A percentile compares a stretch with the other conserved stretches of the same genome.
Evolutionary conservation across 2,888 invertebrate genomes (phyloP).

Genomic region (Melinopterus prodromus): DNA sequence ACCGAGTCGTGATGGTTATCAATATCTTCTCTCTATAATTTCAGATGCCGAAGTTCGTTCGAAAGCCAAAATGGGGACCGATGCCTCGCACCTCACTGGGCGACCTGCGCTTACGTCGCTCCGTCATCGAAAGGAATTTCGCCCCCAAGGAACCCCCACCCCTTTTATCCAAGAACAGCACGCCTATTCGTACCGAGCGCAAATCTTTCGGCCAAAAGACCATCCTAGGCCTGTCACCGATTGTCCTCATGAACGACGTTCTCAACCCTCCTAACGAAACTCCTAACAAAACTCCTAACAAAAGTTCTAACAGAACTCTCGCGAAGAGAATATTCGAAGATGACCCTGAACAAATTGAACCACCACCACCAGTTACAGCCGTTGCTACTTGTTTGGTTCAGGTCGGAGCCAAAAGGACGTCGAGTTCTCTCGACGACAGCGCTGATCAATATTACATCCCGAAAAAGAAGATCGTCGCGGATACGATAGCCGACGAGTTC

Average conservation of each 20-base stretch:
- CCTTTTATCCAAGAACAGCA: background rate
- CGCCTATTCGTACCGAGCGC: background rate
- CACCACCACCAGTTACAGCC: no score
- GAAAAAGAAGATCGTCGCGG: background rate
- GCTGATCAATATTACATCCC: background rate
- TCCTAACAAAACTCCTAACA: background rate
- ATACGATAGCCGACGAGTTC: background rate
- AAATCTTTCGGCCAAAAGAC: background rate
- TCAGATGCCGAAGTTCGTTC: background rate
- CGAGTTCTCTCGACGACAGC: background rate
- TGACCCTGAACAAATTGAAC: no score
- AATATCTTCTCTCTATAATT: no score
- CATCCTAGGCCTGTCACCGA: background rate
- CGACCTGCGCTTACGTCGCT: background rate
- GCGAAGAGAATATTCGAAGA: no score
- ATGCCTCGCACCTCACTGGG: background rate
- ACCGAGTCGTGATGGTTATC: no score
- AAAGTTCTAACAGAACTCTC: background rate
- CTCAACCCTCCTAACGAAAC: background rate
- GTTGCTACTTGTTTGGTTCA: no score
- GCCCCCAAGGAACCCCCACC: background rate
- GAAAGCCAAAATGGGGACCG: background rate
- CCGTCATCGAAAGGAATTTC: background rate
- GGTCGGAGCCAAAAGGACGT: background rate
- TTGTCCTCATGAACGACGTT: background rate